Base-by-base conservation (phyloP, 1,140 invertebrate genomes). In the Drosophila trapezifrons region DNA sequence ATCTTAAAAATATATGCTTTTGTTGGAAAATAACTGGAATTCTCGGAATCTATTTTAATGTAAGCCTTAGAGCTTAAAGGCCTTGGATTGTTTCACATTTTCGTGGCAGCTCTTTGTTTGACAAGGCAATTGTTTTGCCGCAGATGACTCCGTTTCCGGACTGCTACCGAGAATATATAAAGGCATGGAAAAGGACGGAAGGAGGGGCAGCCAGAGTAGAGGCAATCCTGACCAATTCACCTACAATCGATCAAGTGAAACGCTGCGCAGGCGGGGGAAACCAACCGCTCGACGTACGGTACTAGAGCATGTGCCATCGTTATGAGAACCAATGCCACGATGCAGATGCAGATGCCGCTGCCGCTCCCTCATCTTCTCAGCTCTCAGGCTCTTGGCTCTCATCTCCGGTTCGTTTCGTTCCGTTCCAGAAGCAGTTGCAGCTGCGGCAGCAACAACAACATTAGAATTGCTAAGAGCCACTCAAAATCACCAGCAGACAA, bases 391-490 rank as follows among this genome's bases (percentile, higher is more conserved):
- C 47, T 15, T 9, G 9, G 20, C n/a, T 55, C 51, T 22, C 52
- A 55, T 29, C 56, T 27, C 45, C 2, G 27, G 9, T 20, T 5
- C 51, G 27, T 13, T 20, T 5, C 51, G 54, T 29, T 64, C 25
- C 47, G 47, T 52, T 52, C 18, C 29, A 52, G 49, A 52, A 54
- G 46, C 78, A 56, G 56, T 66, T 63, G 71, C 76, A 62, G 73
- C 49, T 57, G 32, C 52, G 65, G 60, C 71, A 67, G 64, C 70
- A 78, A 67, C 79, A 65, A 60, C 78, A 83, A 64, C 83, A 83
- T 80, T 90, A 89, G 85, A 90, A 90, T 90, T 89, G 83, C 82
- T 86, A 87, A 86, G 86, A 86, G 75, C 75, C 81, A 84, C 78
- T 86, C 78, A 90, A 81, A 78, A 86, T 76, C 81, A 87, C 52